Evolutionary conservation across 1,140 invertebrate genomes (phyloP), one percentile per base, ranked within the genome.

Genomic region (Drosophila sp.): DNA sequence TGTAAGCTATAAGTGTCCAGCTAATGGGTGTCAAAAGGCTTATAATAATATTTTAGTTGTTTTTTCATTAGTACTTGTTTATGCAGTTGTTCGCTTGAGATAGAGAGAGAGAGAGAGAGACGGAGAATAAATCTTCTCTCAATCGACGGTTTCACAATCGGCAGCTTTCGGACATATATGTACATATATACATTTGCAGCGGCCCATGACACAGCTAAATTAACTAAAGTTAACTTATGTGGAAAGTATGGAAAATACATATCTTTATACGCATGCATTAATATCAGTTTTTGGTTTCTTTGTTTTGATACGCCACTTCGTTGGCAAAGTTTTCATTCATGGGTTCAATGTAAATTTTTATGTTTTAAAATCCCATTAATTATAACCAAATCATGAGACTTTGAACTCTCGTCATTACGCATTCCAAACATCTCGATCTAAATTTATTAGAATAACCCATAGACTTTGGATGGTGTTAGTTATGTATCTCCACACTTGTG

Each of bases 251-350:
- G 17, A 17, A 17, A 17, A 17, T 17, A 7, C 47, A 0, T 8
- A 60, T 27, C 11, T 61, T 5, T 25, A 33, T 4, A n/a, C 27
- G 32, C 10, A 17, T 1, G 27, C 11, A 6, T 32, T n/a, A 56
- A 56, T 5, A 32, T 33, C 44, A 40, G 8, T 25, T 40, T 61
- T 11, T 23, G 23, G 54, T n/a, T 32, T 30, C n/a, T 83, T 79
- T 83, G 80, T 83, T 83, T 83, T 83, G 75, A 56, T 82, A 29
- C 11, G 54, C 33, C 17, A 41, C 55, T 83, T 79, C 68, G 54
- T 8, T 25, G 17, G 5, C 30, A 11, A 38, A 38, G 27, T 57
- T n/a, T 29, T 62, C 62, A 79, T 80, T 80, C 60, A 82, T 64
- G 50, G 57, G 38, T 60, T 62, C 23, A 44, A 27, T 33, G 30